phyloP scores from a whole-genome alignment of 2,797 vertebrate genomes.

The Sphenodon punctatus region DNA sequence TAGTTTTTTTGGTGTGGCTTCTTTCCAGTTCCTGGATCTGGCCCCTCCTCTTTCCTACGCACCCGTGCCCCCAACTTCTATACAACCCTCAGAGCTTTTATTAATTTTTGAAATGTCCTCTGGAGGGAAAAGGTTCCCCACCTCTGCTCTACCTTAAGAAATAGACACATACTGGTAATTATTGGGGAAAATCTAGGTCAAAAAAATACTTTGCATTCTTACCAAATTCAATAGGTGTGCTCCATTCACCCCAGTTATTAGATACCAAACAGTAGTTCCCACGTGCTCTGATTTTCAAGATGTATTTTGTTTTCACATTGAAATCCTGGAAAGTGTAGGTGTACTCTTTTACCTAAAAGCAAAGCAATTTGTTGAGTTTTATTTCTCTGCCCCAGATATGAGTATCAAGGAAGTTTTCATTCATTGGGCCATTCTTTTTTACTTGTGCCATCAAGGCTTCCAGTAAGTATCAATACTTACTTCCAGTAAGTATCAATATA shows the following conservation, averaged over 20 bases:
- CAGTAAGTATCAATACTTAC: too few species aligned
- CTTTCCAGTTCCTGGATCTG: too few species aligned
- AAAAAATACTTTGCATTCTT: not conserved
- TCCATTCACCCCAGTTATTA: slow-evolving; percentile 59
- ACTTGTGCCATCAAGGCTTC: too few species aligned
- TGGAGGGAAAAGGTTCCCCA: too few species aligned
- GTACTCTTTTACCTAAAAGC: not conserved
- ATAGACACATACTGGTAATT: not conserved
- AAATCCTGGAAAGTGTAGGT: slow-evolving; percentile 7
- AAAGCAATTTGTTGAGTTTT: not conserved
- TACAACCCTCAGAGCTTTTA: too few species aligned
- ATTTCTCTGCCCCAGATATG: not conserved
- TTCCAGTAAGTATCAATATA: too few species aligned
- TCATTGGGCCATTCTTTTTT: not conserved
- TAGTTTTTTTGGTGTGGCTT: too few species aligned
- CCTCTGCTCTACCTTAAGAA: too few species aligned
- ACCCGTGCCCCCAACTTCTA: too few species aligned
- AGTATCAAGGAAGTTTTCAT: not conserved
- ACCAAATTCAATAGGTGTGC: slow-evolving; percentile 55
- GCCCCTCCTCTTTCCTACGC: too few species aligned
- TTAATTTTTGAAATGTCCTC: too few species aligned
- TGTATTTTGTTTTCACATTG: slow-evolving; percentile 5
- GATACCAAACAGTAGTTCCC: fast-evolving
- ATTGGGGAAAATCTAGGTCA: not conserved
- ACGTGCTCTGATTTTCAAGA: slow-evolving; percentile 53